A percentile compares a stretch with the other conserved stretches of the same genome.
These are phyloP conservation scores for Poicephalus meyeri DNA, from an alignment of 2,113 vertebrate species.

Conservation along the genomic window DNA sequence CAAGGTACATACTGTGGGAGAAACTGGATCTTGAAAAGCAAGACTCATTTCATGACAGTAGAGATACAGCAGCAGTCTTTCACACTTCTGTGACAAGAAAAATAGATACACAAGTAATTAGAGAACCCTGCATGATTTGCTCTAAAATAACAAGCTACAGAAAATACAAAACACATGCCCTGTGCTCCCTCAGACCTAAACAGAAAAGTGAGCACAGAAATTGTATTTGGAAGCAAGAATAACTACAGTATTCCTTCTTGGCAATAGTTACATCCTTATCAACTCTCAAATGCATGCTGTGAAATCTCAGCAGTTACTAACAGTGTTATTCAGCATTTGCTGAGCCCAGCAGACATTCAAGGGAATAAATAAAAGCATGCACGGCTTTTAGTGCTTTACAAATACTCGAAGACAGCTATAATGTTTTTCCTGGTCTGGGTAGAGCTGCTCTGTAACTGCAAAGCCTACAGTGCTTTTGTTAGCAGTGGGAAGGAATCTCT, in stretches of 20 bases:
- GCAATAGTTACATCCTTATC: background rate
- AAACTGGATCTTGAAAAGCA: conserved; percentile 83
- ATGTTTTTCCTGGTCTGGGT: background rate
- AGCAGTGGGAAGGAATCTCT: background rate
- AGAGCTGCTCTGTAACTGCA: background rate
- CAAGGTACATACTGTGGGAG: conserved; percentile 75
- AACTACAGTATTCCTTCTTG: background rate
- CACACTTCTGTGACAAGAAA: conserved; percentile 77
- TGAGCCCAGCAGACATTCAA: background rate
- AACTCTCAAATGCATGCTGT: background rate
- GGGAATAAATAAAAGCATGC: background rate
- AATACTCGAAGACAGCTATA: background rate
- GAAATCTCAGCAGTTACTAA: background rate
- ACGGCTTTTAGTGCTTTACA: background rate
- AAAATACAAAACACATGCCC: background rate
- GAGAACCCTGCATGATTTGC: background rate
- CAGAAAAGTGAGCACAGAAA: background rate
- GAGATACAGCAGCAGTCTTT: conserved; percentile 78
- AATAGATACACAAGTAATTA: background rate
- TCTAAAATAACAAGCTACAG: background rate
- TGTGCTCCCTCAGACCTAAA: background rate
- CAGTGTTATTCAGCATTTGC: background rate
- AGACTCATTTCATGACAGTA: conserved; percentile 85
- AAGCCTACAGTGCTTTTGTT: background rate
- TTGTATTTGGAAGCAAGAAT: background rate